Evolutionary conservation across 2,113 vertebrate species (phyloP), one percentile per base, ranked within the genome.

Genomic region (Malurus alboscapulatus): DNA sequence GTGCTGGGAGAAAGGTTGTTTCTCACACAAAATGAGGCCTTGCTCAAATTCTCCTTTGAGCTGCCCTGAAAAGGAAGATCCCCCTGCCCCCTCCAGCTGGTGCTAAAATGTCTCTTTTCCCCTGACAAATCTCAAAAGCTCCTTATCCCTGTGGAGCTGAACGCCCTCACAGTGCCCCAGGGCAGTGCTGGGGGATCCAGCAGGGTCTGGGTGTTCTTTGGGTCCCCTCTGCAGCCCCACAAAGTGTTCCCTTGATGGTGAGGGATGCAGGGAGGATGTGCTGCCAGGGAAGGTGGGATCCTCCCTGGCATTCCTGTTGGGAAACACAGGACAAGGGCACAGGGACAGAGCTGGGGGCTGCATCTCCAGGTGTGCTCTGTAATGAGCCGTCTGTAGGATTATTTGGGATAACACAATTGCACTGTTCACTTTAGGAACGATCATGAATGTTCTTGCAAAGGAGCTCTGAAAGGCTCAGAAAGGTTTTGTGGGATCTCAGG

Each of bases 361-460:
- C 48, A 3, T 6, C n/a, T 79, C 32, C 38, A 36, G 72, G n/a
- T 36, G 24, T 34, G 91, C 86, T 88, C 83, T 15, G 7, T 7
- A 20, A 51, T 17, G 85, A 85, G 44, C 62, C 45, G 2, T 29
- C 50, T 36, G 13, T 25, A 26, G 29, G 59, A 36, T 44, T 42
- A 14, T 48, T 38, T 84, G 68, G 82, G 73, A 77, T 87, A 47
- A 87, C 73, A 62, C 68, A 58, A 84, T 47, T 44, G 47, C 85
- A 74, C n/a, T 38, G 73, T 12, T 77, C 17, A 32, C 2, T 2
- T 45, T 61, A 21, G 50, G 58, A 62, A 62, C 4, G n/a, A 14
- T 38, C 48, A 26, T 38, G 44, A 93, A 81, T 1, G 22, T 40
- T 94, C 86, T 55, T 57, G 47, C 26, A 30, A 27, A 69, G 32